Base-by-base conservation (phyloP, 2,888 invertebrate species). In the Rhagonycha fulva region DNA sequence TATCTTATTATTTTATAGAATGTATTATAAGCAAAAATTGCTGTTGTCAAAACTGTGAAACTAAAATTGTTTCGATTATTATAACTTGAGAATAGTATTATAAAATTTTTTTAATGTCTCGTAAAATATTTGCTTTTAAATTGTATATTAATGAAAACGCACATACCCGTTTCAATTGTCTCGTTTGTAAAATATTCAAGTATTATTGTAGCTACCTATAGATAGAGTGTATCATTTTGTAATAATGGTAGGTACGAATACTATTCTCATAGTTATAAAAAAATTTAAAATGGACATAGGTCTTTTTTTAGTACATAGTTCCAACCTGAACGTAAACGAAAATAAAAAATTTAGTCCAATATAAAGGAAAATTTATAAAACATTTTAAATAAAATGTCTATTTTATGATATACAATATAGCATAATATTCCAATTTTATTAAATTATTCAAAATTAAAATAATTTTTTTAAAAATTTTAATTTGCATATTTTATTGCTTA, bases 21-120 rank as follows among this genome's bases (percentile, higher is more conserved):
- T 26, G 63, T 66, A 66, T 66, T 26, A 66, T 66, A 66, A 66
- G 63, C 63, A 66, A 66, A 66, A 66, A 24, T 66, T 23, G 26
- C 63, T 66, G 63, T 66, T 66, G 63, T 66, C 63, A 66, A 66
- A 66, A 66, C 26, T 66, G 63, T 66, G 63, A 66, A 66, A 66
- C 63, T 66, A 26, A 47, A 47, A 12, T 24, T 66, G 63, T 66
- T 66, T 66, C 63, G 12, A 24, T 24, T 14, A 66, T 9, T n/a
- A 66, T 24, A 66, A 66, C 26, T 66, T 66, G 63, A 66, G 63
- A 66, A 66, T 66, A 66, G 63, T 66, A 23, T 24, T 12, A n/a
- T 66, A 66, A 24, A 66, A 66, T 12, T 24, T 24, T 66, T 4
- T 24, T 66, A 24, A 66, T 12, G 3, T 26, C 23, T 47, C n/a